These are phyloP conservation scores for Limnothrissa miodon DNA, from an alignment of 2,113 vertebrate genomes.

Conservation along the genomic window DNA sequence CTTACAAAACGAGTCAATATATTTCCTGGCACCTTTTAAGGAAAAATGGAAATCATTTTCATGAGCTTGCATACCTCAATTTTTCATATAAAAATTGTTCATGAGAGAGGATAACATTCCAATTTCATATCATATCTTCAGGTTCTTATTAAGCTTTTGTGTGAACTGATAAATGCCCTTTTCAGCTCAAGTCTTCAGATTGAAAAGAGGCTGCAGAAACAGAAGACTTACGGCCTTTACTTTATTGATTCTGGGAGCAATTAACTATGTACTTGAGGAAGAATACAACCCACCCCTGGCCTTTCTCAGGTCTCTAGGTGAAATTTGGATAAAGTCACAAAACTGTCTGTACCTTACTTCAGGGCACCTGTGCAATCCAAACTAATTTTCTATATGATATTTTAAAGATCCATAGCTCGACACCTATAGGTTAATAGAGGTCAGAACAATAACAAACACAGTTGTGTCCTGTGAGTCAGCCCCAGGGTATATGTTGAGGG, in stretches of 20 bases:
- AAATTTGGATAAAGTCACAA: background rate
- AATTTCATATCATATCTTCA: background rate
- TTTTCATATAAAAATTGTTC: background rate
- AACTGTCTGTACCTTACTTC: background rate
- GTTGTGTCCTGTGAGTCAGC: background rate
- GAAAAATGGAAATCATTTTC: background rate
- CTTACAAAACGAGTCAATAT: no score
- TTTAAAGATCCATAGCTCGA: background rate
- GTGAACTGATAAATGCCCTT: background rate
- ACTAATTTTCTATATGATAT: background rate
- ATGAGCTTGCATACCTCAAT: no score
- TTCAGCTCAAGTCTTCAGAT: background rate
- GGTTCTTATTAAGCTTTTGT: slow-evolving; percentile 5
- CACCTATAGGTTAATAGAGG: background rate
- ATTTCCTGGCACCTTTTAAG: background rate
- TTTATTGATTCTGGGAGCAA: slow-evolving; percentile 8
- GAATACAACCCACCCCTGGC: background rate
- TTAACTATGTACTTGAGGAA: slow-evolving; percentile 16
- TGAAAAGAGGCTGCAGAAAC: background rate
- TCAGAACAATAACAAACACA: background rate
- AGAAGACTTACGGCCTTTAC: background rate
- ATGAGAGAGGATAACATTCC: background rate
- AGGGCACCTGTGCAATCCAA: background rate
- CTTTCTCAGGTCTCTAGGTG: background rate
- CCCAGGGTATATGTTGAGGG: background rate